A percentile compares a stretch with the other conserved stretches of the same genome.
Evolutionary conservation across 2,797 vertebrate species (phyloP).

Genomic region (Arctocebus calabarensis): DNA sequence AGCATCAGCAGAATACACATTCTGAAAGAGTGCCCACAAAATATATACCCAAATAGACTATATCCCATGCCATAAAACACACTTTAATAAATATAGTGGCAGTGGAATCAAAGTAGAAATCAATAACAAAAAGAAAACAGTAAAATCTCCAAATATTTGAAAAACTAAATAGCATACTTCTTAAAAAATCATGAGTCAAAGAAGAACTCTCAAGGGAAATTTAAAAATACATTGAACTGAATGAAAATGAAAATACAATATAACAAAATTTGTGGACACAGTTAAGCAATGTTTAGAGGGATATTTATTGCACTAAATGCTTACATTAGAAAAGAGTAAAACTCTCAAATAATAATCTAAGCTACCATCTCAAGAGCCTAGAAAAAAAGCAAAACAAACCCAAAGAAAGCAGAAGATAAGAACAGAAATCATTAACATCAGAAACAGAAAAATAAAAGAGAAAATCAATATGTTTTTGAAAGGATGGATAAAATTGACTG

Average conservation of each 20-base stretch:
- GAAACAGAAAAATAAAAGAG: neutral
- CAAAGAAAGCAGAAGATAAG: neutral
- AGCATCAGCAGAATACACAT: neutral
- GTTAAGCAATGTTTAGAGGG: neutral
- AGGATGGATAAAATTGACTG: neutral
- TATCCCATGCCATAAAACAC: neutral
- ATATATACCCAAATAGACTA: neutral
- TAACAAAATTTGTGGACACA: constrained; percentile 14
- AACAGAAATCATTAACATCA: neutral
- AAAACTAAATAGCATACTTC: neutral
- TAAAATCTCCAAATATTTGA: neutral
- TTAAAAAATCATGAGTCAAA: neutral
- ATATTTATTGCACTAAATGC: neutral
- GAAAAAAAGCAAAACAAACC: neutral
- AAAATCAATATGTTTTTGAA: neutral
- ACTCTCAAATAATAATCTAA: neutral
- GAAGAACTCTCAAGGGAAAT: constrained; percentile 15
- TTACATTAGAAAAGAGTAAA: neutral
- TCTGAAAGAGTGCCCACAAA: neutral
- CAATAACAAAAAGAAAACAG: neutral
- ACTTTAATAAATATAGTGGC: neutral
- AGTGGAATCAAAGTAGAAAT: neutral
- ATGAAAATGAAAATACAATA: constrained; percentile 27
- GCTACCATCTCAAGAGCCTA: neutral
- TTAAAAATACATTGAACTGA: neutral